Evolutionary conservation across 2,797 vertebrate species (phyloP), one percentile per base, ranked within the genome.

Genomic region (Labroides dimidiatus): DNA sequence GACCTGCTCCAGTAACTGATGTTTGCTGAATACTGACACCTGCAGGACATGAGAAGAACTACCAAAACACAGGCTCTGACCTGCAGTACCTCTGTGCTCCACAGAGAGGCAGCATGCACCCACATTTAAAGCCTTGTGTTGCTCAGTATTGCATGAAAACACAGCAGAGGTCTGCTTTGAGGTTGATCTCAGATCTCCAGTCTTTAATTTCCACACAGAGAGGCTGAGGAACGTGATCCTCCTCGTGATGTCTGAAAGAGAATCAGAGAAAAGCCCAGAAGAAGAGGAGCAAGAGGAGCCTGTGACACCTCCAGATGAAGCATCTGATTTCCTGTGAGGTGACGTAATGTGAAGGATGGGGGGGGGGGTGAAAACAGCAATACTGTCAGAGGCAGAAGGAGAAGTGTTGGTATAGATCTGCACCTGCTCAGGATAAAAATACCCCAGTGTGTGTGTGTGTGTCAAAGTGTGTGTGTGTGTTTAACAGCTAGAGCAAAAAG

Each of bases 301-400:
- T 69, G 15, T 68, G 57, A 72, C 81, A 82, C 80, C 71, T 77
- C 57, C 36, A 75, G 69, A 60, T 30, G 56, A 69, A 19, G 81
- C 66, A 68, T 81, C 73, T 86, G 50, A 83, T 86, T 89, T 90
- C 81, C 80, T 82, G 77, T 41, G 2, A 45, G 69, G 84, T 91
- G 88, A 90, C 62, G 85, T 91, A 80, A 88, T 89, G 77, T 69
- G 71, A 43, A 62, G 66, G 43, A 80, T 63, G 66, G 61, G 66
- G 63, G 52, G 82, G 73, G 78, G n/a, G n/a, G n/a, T n/a, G n/a
- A n/a, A n/a, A n/a, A n/a, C n/a, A n/a, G n/a, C n/a, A n/a, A n/a
- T n/a, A n/a, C n/a, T n/a, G n/a, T n/a, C n/a, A n/a, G n/a, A n/a
- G n/a, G n/a, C n/a, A n/a, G n/a, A n/a, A n/a, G n/a, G 71, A 77